Evolutionary conservation across 2,888 invertebrate genomes (phyloP), one percentile per base, ranked within the genome.

Genomic region (Exocentrus adspersus): DNA sequence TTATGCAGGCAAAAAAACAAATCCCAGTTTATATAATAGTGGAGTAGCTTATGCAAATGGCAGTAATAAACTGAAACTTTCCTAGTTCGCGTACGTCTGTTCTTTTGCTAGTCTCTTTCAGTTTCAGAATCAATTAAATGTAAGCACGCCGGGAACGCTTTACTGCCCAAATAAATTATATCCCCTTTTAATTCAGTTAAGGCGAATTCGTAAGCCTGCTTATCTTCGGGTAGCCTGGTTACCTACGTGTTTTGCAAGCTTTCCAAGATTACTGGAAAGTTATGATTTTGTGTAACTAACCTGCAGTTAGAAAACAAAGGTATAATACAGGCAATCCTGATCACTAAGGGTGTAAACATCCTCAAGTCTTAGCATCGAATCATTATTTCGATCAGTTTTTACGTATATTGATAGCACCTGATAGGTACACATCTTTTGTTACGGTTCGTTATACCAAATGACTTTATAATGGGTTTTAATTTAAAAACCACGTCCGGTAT

Each of bases 21-120:
- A 46, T 57, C 30, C 2, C 53, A 60, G 60, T 52, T 62, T 59
- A 59, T 45, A 51, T 62, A 62, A 62, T 57, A 52, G 62, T 51
- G 48, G 58, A 42, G 62, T 50, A 62, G 59, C 62, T 62, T 62
- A 62, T 62, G 62, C 58, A 62, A 62, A 62, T 62, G 62, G 30
- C 62, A 58, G 52, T 43, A 51, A 54, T 51, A 60, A 60, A 43
- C 52, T 53, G 60, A 52, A 46, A 53, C 30, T 60, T 60, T 60
- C 60, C 30, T 60, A 46, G 53, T 52, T 50, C 28, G 53, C 32
- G 37, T 37, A 37, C 10, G 37, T 37, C 37, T 37, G 37, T 37
- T 37, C 37, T 37, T 9, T 37, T 14, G 37, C 37, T 37, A 5
- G 37, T 37, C 2, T 37, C 37, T 37, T 14, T 14, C 12, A 37